phyloP scores from a whole-genome alignment of 2,797 vertebrate species.

The Manis javanica region DNA sequence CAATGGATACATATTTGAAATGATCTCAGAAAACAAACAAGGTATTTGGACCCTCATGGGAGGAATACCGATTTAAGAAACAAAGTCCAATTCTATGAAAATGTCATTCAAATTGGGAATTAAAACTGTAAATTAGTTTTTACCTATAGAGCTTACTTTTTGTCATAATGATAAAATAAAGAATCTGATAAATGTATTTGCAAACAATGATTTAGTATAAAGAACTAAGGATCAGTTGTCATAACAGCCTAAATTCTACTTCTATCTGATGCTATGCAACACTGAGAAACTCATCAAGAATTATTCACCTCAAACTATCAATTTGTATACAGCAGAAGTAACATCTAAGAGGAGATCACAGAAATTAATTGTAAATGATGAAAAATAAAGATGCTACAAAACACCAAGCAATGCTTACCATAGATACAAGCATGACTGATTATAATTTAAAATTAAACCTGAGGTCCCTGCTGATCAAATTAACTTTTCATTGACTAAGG shows the following conservation, averaged over 20 bases:
- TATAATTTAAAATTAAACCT: slow-evolving; percentile 12
- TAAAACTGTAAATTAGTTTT: background rate
- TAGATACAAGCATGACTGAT: background rate
- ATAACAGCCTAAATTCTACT: slow-evolving; percentile 21
- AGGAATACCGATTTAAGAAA: background rate
- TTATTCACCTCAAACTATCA: background rate
- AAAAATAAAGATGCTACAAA: slow-evolving; percentile 28
- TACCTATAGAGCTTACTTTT: background rate
- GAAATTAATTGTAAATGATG: background rate
- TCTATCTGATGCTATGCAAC: background rate
- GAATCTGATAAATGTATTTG: background rate
- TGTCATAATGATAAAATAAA: slow-evolving; percentile 19
- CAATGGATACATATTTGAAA: slow-evolving; percentile 12
- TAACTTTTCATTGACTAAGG: background rate
- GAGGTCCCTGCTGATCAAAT: background rate
- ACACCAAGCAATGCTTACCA: background rate
- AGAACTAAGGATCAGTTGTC: background rate
- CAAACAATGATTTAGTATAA: slow-evolving; percentile 5
- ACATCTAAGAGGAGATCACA: background rate
- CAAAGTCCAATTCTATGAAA: background rate
- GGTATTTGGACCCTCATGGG: background rate
- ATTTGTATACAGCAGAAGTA: background rate
- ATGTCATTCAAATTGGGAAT: background rate
- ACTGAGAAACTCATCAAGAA: slow-evolving; percentile 16
- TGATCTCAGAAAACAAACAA: slow-evolving; percentile 21